Base-by-base conservation (phyloP, 2,113 vertebrate species). In the Todiramphus saurophagus region DNA sequence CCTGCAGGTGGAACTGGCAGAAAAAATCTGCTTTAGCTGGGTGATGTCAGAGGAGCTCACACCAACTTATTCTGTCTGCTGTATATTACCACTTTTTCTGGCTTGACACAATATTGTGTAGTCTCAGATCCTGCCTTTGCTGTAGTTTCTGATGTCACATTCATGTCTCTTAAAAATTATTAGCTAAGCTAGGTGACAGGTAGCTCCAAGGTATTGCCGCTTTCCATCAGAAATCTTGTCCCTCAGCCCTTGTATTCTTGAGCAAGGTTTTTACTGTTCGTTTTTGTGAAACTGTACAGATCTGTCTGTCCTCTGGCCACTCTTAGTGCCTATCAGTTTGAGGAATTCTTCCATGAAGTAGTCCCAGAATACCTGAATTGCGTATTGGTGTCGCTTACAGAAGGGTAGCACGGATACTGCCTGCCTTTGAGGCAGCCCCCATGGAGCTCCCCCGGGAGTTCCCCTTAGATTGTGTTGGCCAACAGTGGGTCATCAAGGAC, bases 341-440 rank as follows among this genome's bases (percentile, higher is more conserved):
- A 20, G 16, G 33, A 27, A 55, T 59, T 50, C 37, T 87, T 20
- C 62, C 0, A 0, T 39, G 41, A 75, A 51, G 28, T 11, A 39
- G 11, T 39, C 60, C 35, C 3, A 2, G 73, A 86, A 51, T 35
- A 21, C 41, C 39, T 6, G 10, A 17, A 28, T n/a, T 41, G 10
- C 24, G 2, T 28, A 1, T 23, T 21, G n/a, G 7, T 23, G 3
- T 53, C 41, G 35, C 35, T 87, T 1, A 31, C n/a, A 44, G 85
- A 80, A 74, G 59, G 48, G 58, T 16, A 48, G 41, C 37, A 6
- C 0, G 0, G 55, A 7, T 28, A 3, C 53, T 6, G 7, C 0
- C 0, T 69, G 31, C 13, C 43, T 69, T 80, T 35, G 44, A 83
- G 68, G 68, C 39, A 43, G 9, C 48, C 46, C 24, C 37, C 6